A percentile compares a stretch with the other conserved stretches of the same genome.
Evolutionary conservation across 2,888 invertebrate species (phyloP).

Genomic region (Halocaridina rubra): DNA sequence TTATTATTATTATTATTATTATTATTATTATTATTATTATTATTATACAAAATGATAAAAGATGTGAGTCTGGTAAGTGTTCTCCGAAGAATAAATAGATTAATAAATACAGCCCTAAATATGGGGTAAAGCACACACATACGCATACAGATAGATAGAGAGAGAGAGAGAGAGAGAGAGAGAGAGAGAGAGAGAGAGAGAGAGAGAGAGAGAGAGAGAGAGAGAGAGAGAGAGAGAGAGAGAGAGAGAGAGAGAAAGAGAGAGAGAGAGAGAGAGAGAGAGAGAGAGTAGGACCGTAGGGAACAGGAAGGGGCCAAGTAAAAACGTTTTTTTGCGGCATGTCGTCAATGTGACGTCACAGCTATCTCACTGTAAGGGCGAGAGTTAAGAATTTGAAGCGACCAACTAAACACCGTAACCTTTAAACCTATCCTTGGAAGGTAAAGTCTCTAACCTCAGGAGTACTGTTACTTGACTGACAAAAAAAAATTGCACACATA

Average conservation of each 20-base stretch:
- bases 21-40: too few relatives aligned
- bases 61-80: neutral
- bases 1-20: neutral
- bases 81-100: neutral
- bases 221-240: neutral
- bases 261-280: neutral
- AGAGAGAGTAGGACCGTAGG: neutral
- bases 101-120: neutral
- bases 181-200: slow-evolving; percentile 27
- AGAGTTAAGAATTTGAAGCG: too few relatives aligned
- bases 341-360: too few relatives aligned
- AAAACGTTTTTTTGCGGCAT: too few relatives aligned
- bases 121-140: neutral
- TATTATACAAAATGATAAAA: neutral
- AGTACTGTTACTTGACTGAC: too few relatives aligned
- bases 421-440: too few relatives aligned
- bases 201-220: slow-evolving; percentile 1
- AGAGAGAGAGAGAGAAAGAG: neutral
- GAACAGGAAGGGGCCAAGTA: too few relatives aligned
- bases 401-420: too few relatives aligned
- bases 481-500: too few relatives aligned
- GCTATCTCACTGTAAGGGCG: too few relatives aligned
- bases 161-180: slow-evolving; percentile 21
- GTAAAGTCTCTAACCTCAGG: too few relatives aligned
- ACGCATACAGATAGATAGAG: neutral